phyloP scores from a whole-genome alignment of 2,888 invertebrate species.

The Drosophila koepferae region DNA sequence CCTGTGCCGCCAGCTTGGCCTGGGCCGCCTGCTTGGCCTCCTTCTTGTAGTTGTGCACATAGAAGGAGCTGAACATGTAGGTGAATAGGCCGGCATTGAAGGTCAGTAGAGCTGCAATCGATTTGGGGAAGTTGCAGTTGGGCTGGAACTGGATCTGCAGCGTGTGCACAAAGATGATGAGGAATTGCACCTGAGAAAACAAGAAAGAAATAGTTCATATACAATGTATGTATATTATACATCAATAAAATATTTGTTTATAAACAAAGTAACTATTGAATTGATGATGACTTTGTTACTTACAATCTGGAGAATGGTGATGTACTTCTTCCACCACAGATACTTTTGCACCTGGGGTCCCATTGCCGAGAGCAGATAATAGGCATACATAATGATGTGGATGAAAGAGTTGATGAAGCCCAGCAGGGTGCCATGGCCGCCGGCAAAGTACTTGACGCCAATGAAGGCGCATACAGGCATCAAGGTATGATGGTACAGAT shows the following conservation, averaged over 20 bases:
- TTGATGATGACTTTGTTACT: conserved; percentile 64
- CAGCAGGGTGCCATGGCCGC: conserved; percentile 94
- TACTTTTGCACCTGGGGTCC: conserved; percentile 95
- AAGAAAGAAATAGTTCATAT: neutral
- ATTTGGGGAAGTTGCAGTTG: conserved; percentile 90
- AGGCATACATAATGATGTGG: conserved; percentile 96
- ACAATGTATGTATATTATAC: too few species aligned
- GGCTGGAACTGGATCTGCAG: conserved; percentile 88
- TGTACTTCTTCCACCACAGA: conserved; percentile 97
- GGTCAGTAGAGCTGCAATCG: conserved; percentile 88
- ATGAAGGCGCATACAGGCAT: conserved; percentile 89
- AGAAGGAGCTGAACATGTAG: conserved; percentile 92
- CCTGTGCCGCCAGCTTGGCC: conserved; percentile 59
- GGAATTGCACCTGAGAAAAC: conserved; percentile 89
- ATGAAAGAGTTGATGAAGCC: conserved; percentile 95
- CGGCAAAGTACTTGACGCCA: conserved; percentile 90
- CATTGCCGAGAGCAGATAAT: conserved; percentile 94
- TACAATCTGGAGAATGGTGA: conserved; percentile 94
- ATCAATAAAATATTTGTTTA: too few species aligned
- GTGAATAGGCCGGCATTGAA: conserved; percentile 90
- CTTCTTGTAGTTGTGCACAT: conserved; percentile 88
- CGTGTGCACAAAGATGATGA: conserved; percentile 91
- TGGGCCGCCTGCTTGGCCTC: conserved; percentile 73
- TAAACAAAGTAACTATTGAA: too few species aligned
- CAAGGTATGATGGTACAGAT: conserved; percentile 93